Evolutionary conservation across 2,888 invertebrate genomes (phyloP).

Genomic region (Nebria salina): DNA sequence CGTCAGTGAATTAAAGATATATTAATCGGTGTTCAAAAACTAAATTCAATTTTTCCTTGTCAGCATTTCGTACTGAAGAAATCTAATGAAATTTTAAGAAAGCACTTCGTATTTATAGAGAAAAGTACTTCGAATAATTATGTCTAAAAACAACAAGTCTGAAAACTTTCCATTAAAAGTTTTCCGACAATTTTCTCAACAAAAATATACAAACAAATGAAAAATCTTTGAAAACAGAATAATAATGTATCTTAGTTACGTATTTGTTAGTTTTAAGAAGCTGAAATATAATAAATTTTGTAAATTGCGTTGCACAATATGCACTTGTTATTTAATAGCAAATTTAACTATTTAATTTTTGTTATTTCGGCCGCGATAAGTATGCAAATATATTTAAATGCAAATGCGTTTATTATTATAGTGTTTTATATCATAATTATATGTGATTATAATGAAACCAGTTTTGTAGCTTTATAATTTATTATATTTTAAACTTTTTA

Average conservation of each 20-base stretch:
- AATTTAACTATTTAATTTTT: background rate
- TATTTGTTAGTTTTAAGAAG: background rate
- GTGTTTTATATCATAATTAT: background rate
- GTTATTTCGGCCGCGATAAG: too few relatives aligned
- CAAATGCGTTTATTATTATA: background rate
- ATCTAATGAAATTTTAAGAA: background rate
- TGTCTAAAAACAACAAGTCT: background rate
- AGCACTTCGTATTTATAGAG: background rate
- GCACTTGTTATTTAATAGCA: background rate
- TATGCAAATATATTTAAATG: too few relatives aligned
- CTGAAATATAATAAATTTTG: too few relatives aligned
- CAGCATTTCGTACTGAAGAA: background rate
- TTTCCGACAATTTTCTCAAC: background rate
- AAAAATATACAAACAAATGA: background rate
- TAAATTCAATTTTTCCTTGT: background rate
- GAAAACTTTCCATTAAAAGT: background rate
- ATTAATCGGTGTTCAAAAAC: background rate
- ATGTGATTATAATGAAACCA: too few relatives aligned
- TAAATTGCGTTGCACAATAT: too few relatives aligned
- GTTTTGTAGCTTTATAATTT: too few relatives aligned
- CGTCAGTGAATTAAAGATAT: background rate
- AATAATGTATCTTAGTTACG: background rate
- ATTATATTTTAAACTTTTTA: too few relatives aligned
- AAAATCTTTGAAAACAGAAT: background rate
- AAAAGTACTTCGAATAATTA: constrained; percentile 1